Conservation (phyloP, 2,888 invertebrate species). For the Mellilla xanthometata region DNA sequence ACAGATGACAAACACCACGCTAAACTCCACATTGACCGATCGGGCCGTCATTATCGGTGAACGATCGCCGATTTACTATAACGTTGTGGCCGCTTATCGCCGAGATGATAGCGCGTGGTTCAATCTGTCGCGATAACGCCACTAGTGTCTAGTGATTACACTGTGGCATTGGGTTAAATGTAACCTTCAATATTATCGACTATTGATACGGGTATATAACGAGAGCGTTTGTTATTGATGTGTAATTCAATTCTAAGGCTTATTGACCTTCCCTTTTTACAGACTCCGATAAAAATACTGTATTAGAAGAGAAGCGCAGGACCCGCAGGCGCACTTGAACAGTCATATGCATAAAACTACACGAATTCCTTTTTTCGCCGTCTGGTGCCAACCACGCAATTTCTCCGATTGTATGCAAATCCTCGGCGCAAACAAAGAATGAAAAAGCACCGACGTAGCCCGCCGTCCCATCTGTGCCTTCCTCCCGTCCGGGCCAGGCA, state of each 20-base stretch:
- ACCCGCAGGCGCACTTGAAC: conserved; percentile 46
- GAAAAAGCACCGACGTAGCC: conserved; percentile 72
- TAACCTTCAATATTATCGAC: conserved; percentile 2
- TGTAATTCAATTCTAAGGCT: too few species aligned
- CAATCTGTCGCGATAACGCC: conserved; percentile 12
- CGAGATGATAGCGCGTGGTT: conserved; percentile 17
- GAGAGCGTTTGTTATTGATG: too few species aligned
- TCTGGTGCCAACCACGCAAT: conserved; percentile 67
- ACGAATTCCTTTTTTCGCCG: conserved; percentile 62
- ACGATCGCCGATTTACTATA: conserved; percentile 41
- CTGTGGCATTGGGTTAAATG: conserved; percentile 6
- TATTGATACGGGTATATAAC: too few species aligned
- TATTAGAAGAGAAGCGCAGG: conserved; percentile 41
- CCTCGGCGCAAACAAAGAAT: conserved; percentile 75
- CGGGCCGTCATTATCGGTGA: conserved; percentile 52
- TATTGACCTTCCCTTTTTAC: too few species aligned
- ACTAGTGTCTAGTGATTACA: background rate
- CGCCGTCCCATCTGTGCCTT: conserved; percentile 60
- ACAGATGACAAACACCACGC: conserved; percentile 72
- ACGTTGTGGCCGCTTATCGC: conserved; percentile 26
- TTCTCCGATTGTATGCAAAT: conserved; percentile 80
- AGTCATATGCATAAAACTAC: conserved; percentile 63
- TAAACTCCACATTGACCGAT: conserved; percentile 57
- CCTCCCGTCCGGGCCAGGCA: conserved; percentile 51
- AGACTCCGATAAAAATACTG: conserved; percentile 19